Percentiles rank a stretch among this genome's conserved stretches.
These are phyloP conservation scores for Thrips palmi DNA, from an alignment of 1,140 invertebrate species.

Conservation along the genomic window DNA sequence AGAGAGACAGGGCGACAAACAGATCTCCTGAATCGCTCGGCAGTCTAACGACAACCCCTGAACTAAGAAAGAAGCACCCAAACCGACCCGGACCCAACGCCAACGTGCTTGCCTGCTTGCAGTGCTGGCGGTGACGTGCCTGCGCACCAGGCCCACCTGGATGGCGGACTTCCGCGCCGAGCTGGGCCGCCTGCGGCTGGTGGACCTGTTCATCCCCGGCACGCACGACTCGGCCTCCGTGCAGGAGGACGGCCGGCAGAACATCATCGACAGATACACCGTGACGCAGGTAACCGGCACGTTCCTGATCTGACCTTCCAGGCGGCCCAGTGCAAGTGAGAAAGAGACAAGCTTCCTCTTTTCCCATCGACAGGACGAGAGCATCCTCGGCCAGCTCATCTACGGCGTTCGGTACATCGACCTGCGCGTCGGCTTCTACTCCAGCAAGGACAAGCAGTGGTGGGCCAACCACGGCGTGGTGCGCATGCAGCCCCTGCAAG, in stretches of 20 bases:
- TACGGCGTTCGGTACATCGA: conserved; percentile 38
- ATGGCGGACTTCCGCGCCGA: conserved; percentile 28
- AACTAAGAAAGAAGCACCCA: no score
- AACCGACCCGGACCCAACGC: not conserved
- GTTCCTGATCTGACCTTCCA: not conserved
- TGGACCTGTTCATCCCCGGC: conserved; percentile 37
- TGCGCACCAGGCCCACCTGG: conserved; percentile 35
- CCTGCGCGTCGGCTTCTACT: conserved; percentile 33
- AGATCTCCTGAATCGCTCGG: not conserved
- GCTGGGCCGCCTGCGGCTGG: conserved; percentile 24
- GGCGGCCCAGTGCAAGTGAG: not conserved
- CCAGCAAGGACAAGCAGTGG: conserved; percentile 22
- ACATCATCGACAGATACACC: conserved; percentile 26
- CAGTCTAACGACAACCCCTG: not conserved
- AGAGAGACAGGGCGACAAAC: conserved; percentile 1
- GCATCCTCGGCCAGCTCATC: conserved; percentile 33
- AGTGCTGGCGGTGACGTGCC: conserved; percentile 21
- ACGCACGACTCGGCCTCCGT: conserved; percentile 43
- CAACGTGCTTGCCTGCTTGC: not conserved
- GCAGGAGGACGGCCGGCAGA: conserved; percentile 22
- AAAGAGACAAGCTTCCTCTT: no score
- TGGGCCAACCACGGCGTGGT: conserved; percentile 36
- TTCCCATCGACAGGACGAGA: conserved; percentile 29
- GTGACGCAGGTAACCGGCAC: conserved; percentile 21
- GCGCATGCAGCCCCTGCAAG: conserved; percentile 26